Conservation (phyloP, 2,113 vertebrate genomes). For the Apodemus speciosus region DNA sequence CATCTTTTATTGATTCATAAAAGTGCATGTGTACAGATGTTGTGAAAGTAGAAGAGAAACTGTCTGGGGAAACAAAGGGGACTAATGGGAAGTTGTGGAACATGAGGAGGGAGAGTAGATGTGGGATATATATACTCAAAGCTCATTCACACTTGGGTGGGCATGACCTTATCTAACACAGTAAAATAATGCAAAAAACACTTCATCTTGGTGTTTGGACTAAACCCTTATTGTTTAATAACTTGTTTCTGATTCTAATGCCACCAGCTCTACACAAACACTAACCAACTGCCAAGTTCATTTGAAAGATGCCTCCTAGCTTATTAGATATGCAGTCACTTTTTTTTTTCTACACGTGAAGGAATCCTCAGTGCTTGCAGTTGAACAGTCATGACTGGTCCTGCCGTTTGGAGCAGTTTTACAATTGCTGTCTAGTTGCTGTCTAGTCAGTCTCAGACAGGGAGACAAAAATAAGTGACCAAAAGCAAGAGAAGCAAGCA, state of each 20-base stretch:
- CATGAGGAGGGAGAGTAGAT: too few species aligned
- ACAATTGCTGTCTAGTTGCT: neutral
- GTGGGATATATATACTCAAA: neutral
- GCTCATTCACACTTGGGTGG: neutral
- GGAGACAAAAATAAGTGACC: neutral
- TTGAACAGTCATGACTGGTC: neutral
- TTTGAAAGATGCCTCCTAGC: neutral
- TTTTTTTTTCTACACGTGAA: conserved; percentile 29
- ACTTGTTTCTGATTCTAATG: conserved; percentile 23
- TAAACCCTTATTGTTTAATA: neutral
- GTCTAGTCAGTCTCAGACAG: neutral
- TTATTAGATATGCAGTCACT: neutral
- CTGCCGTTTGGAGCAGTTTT: conserved; percentile 5
- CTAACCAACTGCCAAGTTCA: neutral
- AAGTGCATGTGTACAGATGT: neutral
- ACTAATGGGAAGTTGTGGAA: neutral
- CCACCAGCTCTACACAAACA: neutral
- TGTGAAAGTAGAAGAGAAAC: neutral
- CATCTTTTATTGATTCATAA: neutral
- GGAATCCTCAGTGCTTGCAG: neutral
- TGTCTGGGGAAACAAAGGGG: neutral
- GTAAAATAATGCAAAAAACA: neutral
- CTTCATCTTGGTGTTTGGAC: neutral
- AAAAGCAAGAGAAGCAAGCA: neutral
- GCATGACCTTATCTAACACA: neutral